Conservation (phyloP, 2,797 vertebrate genomes). For the Smutsia temminckii region DNA sequence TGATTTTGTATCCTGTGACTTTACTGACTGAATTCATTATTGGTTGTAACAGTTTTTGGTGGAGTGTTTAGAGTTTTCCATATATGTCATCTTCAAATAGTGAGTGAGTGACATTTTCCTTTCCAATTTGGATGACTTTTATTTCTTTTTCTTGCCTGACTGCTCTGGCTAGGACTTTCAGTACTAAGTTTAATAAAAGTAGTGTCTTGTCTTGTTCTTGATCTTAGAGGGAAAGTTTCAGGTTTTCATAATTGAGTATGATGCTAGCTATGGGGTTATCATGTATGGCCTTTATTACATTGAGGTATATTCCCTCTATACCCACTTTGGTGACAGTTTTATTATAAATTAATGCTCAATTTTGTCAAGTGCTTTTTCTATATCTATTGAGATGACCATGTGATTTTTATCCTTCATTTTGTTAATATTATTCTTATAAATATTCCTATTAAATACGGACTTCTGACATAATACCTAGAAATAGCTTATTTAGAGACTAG, state of each 20-base stretch:
- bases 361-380: not conserved
- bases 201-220: not conserved
- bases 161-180: not conserved
- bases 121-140: not conserved
- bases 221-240: not conserved
- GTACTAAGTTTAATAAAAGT: not conserved
- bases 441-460: not conserved
- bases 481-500: not conserved
- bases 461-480: conserved; percentile 4
- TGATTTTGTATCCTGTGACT: not conserved
- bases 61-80: not conserved
- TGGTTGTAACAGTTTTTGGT: not conserved
- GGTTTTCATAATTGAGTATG: not conserved
- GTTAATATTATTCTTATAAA: not conserved
- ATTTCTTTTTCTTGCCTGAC: not conserved
- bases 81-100: not conserved
- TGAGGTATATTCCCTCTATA: not conserved
- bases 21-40: not conserved
- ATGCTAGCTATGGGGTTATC: not conserved
- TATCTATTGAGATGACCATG: not conserved
- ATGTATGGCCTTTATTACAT: not conserved
- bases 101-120: not conserved
- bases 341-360: not conserved
- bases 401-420: not conserved
- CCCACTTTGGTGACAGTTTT: not conserved